Base-by-base conservation (phyloP, 2,113 vertebrate genomes). In the Psettodes erumei region DNA sequence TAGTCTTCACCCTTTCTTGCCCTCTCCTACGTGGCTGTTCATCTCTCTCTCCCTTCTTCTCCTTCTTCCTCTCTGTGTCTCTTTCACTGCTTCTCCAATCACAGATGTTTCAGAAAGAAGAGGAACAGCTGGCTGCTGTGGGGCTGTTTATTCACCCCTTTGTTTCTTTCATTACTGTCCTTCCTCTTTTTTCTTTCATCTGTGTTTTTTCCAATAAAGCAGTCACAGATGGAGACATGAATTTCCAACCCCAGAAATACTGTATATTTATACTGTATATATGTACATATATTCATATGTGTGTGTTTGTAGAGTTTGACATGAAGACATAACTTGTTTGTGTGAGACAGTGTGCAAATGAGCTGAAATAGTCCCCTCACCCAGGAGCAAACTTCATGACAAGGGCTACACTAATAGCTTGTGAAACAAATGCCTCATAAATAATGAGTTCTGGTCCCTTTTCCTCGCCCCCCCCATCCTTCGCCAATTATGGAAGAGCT, bases 101-200 rank as follows among this genome's bases (percentile, higher is more conserved):
- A 77, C 89, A 90, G 83, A 90, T 90, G 90, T 88, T 85, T 74
- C 60, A 82, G 58, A 79, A 60, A 77, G 51, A 64, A 42, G 30
- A 68, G 25, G 72, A 89, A 89, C 90, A 90, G 45, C 91, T 92
- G 88, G 85, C 71, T 70, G 83, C 87, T 77, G 73, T 56, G 32
- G 54, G 90, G 88, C 87, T 87, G 76, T 86, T 89, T 77, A 81
- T 78, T 84, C 79, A 75, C 56, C 42, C 76, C 71, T 64, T 70
- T 48, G 62, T 53, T 68, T 79, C 43, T 72, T 38, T 64, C 38
- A 69, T 35, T 21, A 53, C 48, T 77, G 27, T 58, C 47, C 62
- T 42, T 16, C 30, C 10, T 21, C 2, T 21, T n/a, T 48, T 25
- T 62, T 48, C 27, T 77, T 68, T 33, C 37, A 42, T 69, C 37